A percentile compares a stretch with the other conserved stretches of the same genome.
Evolutionary conservation across 2,888 invertebrate genomes (phyloP).

Genomic region (Cosmorhoe ocellata): DNA sequence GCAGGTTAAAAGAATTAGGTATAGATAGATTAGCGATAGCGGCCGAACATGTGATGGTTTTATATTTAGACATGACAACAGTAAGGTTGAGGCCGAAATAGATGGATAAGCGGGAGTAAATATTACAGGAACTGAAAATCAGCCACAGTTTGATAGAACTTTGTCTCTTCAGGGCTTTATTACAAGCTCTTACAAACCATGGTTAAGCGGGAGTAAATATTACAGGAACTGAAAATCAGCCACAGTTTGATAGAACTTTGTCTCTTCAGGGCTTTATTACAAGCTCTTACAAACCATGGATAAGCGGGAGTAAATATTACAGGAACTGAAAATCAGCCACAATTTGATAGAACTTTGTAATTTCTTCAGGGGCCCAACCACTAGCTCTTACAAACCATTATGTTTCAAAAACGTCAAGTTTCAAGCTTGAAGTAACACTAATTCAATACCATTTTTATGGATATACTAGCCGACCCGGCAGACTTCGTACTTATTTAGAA

Average conservation of each 20-base stretch:
- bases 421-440: too few relatives aligned
- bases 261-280: too few relatives aligned
- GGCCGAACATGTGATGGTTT: slow-evolving; percentile 47
- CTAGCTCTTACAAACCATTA: too few relatives aligned
- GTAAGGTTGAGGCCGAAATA: slow-evolving; percentile 55
- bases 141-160: background rate
- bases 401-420: too few relatives aligned
- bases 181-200: too few relatives aligned
- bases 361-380: too few relatives aligned
- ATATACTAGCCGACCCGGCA: too few relatives aligned
- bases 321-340: slow-evolving; percentile 12
- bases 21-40: slow-evolving; percentile 53
- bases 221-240: slow-evolving; percentile 17
- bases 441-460: too few relatives aligned
- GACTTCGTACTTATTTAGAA: too few relatives aligned
- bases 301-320: slow-evolving; percentile 24
- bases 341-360: background rate
- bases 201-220: slow-evolving; percentile 24
- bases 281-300: too few relatives aligned
- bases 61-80: slow-evolving; percentile 52
- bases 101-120: slow-evolving; percentile 24
- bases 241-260: background rate
- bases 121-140: slow-evolving; percentile 22
- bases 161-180: too few relatives aligned
- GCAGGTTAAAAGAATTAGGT: slow-evolving; percentile 53